Conservation (phyloP, 2,888 invertebrate genomes). For the Gymnocheta viridis region DNA sequence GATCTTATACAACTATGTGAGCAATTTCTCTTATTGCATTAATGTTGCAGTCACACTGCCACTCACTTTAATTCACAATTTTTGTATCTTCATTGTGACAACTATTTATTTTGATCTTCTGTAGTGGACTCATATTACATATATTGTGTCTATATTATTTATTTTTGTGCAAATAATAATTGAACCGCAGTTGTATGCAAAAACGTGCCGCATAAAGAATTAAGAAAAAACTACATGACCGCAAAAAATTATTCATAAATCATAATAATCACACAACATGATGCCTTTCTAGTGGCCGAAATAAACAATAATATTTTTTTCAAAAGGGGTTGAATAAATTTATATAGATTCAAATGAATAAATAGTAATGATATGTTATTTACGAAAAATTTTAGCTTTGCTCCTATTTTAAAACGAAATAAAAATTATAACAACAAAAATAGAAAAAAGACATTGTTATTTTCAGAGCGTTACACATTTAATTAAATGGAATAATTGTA, state of each 20-base stretch:
- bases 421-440: background rate
- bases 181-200: background rate
- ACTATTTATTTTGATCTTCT: too few relatives aligned
- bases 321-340: background rate
- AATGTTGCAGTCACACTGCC: too few relatives aligned
- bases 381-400: background rate
- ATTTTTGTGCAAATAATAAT: slow-evolving; percentile 3
- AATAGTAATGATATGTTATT: background rate
- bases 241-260: slow-evolving; percentile 55
- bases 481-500: slow-evolving; percentile 7
- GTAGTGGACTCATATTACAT: background rate
- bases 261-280: slow-evolving; percentile 49
- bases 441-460: background rate
- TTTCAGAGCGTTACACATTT: slow-evolving; percentile 11
- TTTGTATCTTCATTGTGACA: too few relatives aligned
- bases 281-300: slow-evolving; percentile 38
- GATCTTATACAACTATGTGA: too few relatives aligned
- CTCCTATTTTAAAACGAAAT: background rate
- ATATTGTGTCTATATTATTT: background rate
- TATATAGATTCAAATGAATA: slow-evolving; percentile 14
- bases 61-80: too few relatives aligned
- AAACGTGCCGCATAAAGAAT: slow-evolving; percentile 34
- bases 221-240: slow-evolving; percentile 18
- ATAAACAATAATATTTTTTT: slow-evolving; percentile 21
- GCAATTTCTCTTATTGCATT: too few relatives aligned